Evolutionary conservation across 2,888 invertebrate genomes (phyloP), one percentile per base, ranked within the genome.

Genomic region (Microctonus hyperodae): DNA sequence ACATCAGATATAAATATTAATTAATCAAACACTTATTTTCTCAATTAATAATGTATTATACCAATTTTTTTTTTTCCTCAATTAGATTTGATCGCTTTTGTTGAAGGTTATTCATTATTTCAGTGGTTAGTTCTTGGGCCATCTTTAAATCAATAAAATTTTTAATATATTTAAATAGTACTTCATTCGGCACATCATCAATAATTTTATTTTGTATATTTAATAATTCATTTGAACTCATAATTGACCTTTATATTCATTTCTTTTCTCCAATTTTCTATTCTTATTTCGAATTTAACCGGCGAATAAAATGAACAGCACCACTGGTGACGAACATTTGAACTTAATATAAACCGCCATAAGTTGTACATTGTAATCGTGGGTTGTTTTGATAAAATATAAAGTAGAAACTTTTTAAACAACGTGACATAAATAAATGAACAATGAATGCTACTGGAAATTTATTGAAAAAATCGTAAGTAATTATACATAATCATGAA

Each of bases 381-480:
- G 2, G 51, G 40, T 23, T 56, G 28, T 22, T 48, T 64, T 64
- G 55, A 55, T 16, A 55, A 5, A 44, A 44, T 40, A 40, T n/a
- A n/a, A n/a, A n/a, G n/a, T n/a, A n/a, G n/a, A 37, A 44, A 37
- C 11, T 56, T 55, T 37, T 48, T 11, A 64, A 56, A 33, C 35
- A 31, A 53, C 28, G 11, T 53, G n/a, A 20, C 11, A 60, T 16
- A 57, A 57, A 23, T n/a, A 60, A 61, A 67, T 64, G 53, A 55
- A 51, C 55, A 64, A 77, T 77, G 77, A 74, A 70, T 69, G 66
- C 72, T 4, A 71, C 58, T 20, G 73, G 75, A 64, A 75, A 73
- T 67, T 65, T 75, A 10, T 69, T 72, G 56, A 77, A 78, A 73
- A 78, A 76, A 72, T 68, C 74, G 78, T 77, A 59, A 73, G 76